Base-by-base conservation (phyloP, 92 coral and sea anemone species). In the Desmophyllum pertusum region DNA sequence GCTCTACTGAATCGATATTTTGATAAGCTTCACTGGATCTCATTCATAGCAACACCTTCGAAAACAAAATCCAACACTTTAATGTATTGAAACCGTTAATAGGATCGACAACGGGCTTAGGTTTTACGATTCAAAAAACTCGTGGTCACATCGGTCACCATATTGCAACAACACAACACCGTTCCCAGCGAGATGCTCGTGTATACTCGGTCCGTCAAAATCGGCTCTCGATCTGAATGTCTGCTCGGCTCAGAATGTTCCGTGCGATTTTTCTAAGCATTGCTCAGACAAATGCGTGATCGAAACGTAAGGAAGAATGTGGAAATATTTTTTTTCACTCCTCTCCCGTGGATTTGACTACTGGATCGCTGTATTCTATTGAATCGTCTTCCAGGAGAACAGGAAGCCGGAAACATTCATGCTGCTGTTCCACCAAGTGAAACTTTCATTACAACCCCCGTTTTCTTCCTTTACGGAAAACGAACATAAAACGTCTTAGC, bases 331-430 rank as follows among this genome's bases (percentile, higher is more conserved):
- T 39, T 71, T 40, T 78, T 19, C 78, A 33, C 42, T 53, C 48
- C 79, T 82, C 86, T 71, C 86, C 79, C 79, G 86, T 55, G 19
- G 86, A 82, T 73, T 72, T 73, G 86, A 72, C 79, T 55, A 55
- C 69, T 39, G 72, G 70, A 41, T 53, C 50, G 57, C 36, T 82
- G 72, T 57, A 82, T 82, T 82, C 70, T 82, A 55, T 71, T 82
- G 79, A 45, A 66, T 45, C 75, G 37, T 61, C 37, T 36, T 74
- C 75, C 72, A 33, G 23, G 89, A 33, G 80, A 64, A 87, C 94
- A 87, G 95, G 98, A 94, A 94, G 64, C 98, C 95, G 98, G 92
- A 91, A 90, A 67, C 43, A 66, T 79, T 76, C 98, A 85, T 39
- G 98, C 98, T 94, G 98, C 33, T 88, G 81, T 41, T 35, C 79